Evolutionary conservation across 2,888 invertebrate species (phyloP), one percentile per base, ranked within the genome.

Genomic region (Strigamia transsilvanica): DNA sequence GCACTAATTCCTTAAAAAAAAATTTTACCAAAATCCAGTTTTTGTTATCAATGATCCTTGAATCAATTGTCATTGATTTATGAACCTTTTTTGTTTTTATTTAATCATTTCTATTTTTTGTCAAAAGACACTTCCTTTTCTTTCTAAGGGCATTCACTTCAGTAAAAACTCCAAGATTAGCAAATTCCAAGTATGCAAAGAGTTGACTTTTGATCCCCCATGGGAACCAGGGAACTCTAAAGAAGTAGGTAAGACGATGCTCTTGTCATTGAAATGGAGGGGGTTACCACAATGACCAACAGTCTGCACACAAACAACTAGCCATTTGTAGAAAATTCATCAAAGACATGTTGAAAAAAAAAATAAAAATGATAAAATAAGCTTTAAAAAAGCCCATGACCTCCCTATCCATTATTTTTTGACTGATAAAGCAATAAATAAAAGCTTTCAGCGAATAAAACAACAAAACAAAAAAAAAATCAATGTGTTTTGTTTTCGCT

Each of bases 191-290:
- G 73, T 73, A 73, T 56, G n/a, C 56, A 73, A 73, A 73, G 73
- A 73, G 73, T 73, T 73, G 73, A 73, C 73, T 73, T 73, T 7
- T 73, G 27, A 73, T 73, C 73, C 73, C 73, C 73, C 73, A 73
- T 73, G 73, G 73, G 73, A 73, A 23, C 23, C 12, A 27, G 73
- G 73, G 73, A 73, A n/a, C 27, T 73, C 27, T 1, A 73, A 73
- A 73, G 73, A 73, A 73, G 73, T 73, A 73, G 73, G 73, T 73
- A 73, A 73, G 73, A 73, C 73, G 73, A 73, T 73, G 73, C 73
- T 73, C 27, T 73, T 73, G 73, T 73, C 73, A 73, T 73, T 73
- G 73, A 73, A 73, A 73, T 73, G 32, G 27, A 73, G 27, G 73
- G 73, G 73, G 15, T 73, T 73, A 73, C 73, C 73, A 73, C 73